phyloP scores from a whole-genome alignment of 2,888 invertebrate genomes.

The Cynaeus angustus region DNA sequence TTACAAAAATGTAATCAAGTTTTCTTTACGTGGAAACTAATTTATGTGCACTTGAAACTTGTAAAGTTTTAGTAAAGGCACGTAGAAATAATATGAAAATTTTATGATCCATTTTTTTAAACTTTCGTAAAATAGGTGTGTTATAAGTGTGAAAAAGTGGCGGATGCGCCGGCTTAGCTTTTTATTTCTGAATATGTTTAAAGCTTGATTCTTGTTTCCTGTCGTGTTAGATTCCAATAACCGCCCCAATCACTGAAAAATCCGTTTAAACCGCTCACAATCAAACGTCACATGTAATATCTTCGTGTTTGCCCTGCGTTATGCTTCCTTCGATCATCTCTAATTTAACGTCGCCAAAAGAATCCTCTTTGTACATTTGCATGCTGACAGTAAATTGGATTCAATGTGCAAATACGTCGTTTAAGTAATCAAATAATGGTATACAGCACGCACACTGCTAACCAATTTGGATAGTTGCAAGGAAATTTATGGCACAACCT shows the following conservation, averaged over 20 bases:
- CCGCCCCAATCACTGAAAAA: not conserved
- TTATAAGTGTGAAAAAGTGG: too few relatives aligned
- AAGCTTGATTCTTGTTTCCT: too few relatives aligned
- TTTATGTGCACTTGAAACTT: too few relatives aligned
- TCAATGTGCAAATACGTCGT: constrained; percentile 34
- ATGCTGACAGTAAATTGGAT: constrained; percentile 16
- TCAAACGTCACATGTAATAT: constrained; percentile 15
- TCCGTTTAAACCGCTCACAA: constrained; percentile 12
- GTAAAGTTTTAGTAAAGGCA: too few relatives aligned
- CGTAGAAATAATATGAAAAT: too few relatives aligned
- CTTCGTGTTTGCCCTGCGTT: constrained; percentile 9
- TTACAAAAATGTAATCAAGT: too few relatives aligned
- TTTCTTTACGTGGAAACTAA: too few relatives aligned
- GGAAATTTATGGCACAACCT: constrained; percentile 16
- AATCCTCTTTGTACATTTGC: constrained; percentile 4
- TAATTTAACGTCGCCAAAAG: constrained; percentile 18
- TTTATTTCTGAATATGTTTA: too few relatives aligned
- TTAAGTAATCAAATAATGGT: constrained; percentile 36
- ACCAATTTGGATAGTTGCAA: constrained; percentile 17
- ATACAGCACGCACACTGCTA: constrained; percentile 24
- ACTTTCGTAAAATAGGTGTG: too few relatives aligned
- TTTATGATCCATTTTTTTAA: too few relatives aligned
- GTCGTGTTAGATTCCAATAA: not conserved
- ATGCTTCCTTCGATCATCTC: constrained; percentile 10
- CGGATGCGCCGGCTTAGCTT: constrained; percentile 5